Evolutionary conservation across 2,888 invertebrate genomes (phyloP).

Genomic region (Clostera curtula): DNA sequence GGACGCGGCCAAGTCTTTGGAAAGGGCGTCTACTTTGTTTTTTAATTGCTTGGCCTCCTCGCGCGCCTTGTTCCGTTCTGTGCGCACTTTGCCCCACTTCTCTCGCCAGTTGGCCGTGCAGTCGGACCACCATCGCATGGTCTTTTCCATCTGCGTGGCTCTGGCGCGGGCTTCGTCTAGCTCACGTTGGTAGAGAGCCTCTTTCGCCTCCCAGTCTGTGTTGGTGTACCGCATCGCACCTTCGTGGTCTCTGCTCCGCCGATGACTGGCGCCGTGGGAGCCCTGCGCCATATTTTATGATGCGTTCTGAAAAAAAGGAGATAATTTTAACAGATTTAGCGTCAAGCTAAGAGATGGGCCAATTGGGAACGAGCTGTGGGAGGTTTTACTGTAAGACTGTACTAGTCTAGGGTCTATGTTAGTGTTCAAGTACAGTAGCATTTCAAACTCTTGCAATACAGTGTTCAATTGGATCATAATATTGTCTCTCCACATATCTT

Average conservation of each 20-base stretch:
- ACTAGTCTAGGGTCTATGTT: too few species aligned
- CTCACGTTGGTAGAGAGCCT: conserved; percentile 82
- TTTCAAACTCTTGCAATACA: too few species aligned
- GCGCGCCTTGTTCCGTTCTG: conserved; percentile 93
- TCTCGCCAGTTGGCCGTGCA: conserved; percentile 98
- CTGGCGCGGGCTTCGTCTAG: conserved; percentile 95
- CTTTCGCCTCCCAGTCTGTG: conserved; percentile 86
- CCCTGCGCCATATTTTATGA: conserved; percentile 74
- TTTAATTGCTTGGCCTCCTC: conserved; percentile 91
- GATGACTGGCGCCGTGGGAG: conserved; percentile 80
- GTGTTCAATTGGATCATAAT: too few species aligned
- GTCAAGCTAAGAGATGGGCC: too few species aligned
- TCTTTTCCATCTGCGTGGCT: conserved; percentile 99
- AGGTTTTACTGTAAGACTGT: neutral
- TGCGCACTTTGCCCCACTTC: conserved; percentile 96
- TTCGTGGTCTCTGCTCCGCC: conserved; percentile 77
- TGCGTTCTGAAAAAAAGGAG: too few species aligned
- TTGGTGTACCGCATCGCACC: conserved; percentile 78
- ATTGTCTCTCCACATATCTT: too few species aligned
- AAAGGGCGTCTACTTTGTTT: conserved; percentile 83
- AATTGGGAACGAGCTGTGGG: conserved; percentile 7
- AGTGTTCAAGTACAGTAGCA: too few species aligned
- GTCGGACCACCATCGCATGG: conserved; percentile 99
- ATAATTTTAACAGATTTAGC: too few species aligned
- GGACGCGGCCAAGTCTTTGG: conserved; percentile 83